Evolutionary conservation across 2,888 invertebrate genomes (phyloP), one percentile per base, ranked within the genome.

Genomic region (Tyria jacobaeae): DNA sequence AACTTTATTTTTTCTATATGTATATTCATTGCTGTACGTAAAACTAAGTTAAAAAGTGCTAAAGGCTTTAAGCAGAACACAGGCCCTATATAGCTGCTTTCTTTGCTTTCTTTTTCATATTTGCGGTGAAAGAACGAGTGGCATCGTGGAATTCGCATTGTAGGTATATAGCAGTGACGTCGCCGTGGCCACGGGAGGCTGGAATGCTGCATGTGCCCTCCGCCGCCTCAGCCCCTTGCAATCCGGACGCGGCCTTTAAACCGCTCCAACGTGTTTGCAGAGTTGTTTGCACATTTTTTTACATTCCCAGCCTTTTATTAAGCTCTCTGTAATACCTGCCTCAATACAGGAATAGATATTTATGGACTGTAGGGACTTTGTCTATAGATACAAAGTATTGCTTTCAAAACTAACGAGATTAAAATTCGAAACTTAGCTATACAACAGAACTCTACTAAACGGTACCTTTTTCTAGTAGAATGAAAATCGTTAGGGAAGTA

Each of bases 211-310:
- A 87, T 76, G 81, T 76, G 78, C 89, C 87, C 88, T 87, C 83
- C 84, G 82, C 88, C 83, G 73, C 84, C 84, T 80, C 85, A 88
- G 87, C 89, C 91, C 91, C 91, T 89, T 89, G 84, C 91, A 89
- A 92, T 92, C 92, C 92, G 91, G 91, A 92, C 91, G 88, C 91
- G 90, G 91, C 90, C 90, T 92, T 91, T 91, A 92, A 92, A 92
- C 94, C 90, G 90, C 92, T 89, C 91, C 89, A 85, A 93, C 93
- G 90, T 93, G 94, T 93, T 94, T 90, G 90, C 91, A 82, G 87
- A 92, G 89, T 92, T 91, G 92, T 92, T 94, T 91, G 92, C 92
- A 92, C 93, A 92, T 93, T 94, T 93, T 93, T 90, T 93, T 92
- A 91, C 91, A 90, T 92, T 92, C 90, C 87, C 87, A 84, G 83